These are phyloP conservation scores for Halichoeres trimaculatus DNA, from an alignment of 2,113 vertebrate species.

Conservation along the genomic window DNA sequence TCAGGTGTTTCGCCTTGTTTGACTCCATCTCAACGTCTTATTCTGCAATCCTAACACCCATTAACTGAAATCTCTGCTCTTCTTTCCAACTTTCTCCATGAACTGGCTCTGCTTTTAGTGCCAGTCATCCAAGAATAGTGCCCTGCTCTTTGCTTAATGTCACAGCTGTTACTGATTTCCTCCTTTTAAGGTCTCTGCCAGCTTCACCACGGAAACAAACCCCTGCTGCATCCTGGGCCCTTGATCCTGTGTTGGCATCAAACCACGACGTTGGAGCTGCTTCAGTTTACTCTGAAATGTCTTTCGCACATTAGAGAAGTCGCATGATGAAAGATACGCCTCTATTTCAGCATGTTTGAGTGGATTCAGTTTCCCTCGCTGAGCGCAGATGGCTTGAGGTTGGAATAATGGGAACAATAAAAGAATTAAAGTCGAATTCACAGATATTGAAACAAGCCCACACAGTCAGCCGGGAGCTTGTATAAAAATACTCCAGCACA, in stretches of 20 bases:
- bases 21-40: conserved; percentile 19
- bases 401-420: conserved; percentile 56
- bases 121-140: conserved; percentile 52
- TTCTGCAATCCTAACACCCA: conserved; percentile 7
- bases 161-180: conserved; percentile 71
- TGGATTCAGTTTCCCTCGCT: conserved; percentile 19
- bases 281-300: conserved; percentile 43
- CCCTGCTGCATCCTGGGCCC: conserved; percentile 38
- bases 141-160: conserved; percentile 48
- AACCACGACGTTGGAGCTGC: conserved; percentile 12
- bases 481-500: conserved; percentile 60
- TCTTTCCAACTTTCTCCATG: conserved; percentile 12
- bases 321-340: conserved; percentile 4
- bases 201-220: conserved; percentile 38
- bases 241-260: conserved; percentile 34
- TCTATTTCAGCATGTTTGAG: conserved; percentile 31
- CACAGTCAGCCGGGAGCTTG: conserved; percentile 44
- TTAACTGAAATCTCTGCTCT: conserved; percentile 15
- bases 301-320: conserved; percentile 20
- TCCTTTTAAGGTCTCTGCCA: conserved; percentile 45
- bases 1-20: conserved; percentile 47
- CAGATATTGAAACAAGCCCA: conserved; percentile 70
- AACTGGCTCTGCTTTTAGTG: conserved; percentile 33
- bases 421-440: conserved; percentile 69
- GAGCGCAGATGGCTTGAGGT: conserved; percentile 40